Conservation (phyloP, 2,797 vertebrate genomes). For the Austrolebias charrua region DNA sequence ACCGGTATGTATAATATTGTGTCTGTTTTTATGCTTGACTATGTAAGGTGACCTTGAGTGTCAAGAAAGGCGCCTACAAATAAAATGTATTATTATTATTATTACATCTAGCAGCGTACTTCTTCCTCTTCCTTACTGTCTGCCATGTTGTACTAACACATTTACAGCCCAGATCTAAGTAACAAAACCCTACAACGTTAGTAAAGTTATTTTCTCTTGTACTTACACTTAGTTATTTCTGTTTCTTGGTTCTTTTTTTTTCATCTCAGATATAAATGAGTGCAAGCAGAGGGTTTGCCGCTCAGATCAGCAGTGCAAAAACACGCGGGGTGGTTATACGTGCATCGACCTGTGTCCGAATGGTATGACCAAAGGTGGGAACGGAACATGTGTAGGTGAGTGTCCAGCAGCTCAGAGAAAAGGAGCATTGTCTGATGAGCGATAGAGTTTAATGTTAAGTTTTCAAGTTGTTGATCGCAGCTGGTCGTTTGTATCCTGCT, state of each 20-base stretch:
- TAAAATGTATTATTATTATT: no score
- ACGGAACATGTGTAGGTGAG: conserved; percentile 92
- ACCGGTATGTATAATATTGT: no score
- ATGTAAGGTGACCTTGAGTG: no score
- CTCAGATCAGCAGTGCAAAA: conserved; percentile 93
- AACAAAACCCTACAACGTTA: no score
- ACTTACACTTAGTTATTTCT: no score
- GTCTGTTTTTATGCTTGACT: no score
- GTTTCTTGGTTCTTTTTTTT: conserved; percentile 1
- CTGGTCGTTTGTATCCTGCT: conserved; percentile 14
- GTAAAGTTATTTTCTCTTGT: no score
- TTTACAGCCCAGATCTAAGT: no score
- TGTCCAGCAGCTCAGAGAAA: conserved; percentile 12
- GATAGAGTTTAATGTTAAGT: neutral
- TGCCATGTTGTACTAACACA: no score
- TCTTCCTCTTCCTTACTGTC: neutral
- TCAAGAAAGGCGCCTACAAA: no score
- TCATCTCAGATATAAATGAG: conserved; percentile 89
- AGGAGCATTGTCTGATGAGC: neutral
- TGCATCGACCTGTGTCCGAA: conserved; percentile 94
- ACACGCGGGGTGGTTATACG: conserved; percentile 92
- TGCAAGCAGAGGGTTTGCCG: conserved; percentile 93
- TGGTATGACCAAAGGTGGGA: conserved; percentile 91
- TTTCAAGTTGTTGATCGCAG: neutral
- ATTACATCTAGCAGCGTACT: no score